Conservation (phyloP, 2,113 vertebrate species). For the Erythrocebus patas region DNA sequence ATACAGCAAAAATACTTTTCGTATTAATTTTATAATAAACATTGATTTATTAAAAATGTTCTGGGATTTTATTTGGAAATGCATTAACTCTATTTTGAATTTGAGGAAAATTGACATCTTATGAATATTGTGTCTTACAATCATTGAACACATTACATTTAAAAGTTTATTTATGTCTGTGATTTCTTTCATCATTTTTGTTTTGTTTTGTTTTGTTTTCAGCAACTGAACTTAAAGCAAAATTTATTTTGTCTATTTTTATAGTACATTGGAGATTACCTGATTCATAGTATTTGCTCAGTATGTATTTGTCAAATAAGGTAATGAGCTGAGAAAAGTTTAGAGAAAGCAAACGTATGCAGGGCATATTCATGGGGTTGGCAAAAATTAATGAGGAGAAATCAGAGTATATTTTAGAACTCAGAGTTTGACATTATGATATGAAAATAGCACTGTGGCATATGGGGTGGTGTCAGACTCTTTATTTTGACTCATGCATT, state of each 20-base stretch:
- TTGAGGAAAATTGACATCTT: neutral
- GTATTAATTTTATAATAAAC: neutral
- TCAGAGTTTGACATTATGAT: neutral
- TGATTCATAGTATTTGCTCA: neutral
- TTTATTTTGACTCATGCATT: slow-evolving; percentile 12
- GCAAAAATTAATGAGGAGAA: slow-evolving; percentile 14
- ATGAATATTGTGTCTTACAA: neutral
- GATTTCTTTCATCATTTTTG: neutral
- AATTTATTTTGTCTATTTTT: neutral
- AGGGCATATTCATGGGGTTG: neutral
- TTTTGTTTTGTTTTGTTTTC: neutral
- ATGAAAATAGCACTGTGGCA: neutral
- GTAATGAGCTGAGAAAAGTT: slow-evolving; percentile 8
- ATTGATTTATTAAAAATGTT: neutral
- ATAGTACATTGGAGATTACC: neutral
- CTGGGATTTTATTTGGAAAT: neutral
- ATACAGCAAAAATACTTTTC: neutral
- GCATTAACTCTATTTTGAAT: neutral
- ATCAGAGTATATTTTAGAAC: neutral
- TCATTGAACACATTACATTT: neutral
- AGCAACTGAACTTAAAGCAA: neutral
- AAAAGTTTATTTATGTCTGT: neutral
- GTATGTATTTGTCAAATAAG: slow-evolving; percentile 18
- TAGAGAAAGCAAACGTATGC: neutral
- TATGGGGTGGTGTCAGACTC: slow-evolving; percentile 9